These are phyloP conservation scores for Silvanus unidentatus DNA, from an alignment of 2,888 invertebrate genomes.

Conservation along the genomic window DNA sequence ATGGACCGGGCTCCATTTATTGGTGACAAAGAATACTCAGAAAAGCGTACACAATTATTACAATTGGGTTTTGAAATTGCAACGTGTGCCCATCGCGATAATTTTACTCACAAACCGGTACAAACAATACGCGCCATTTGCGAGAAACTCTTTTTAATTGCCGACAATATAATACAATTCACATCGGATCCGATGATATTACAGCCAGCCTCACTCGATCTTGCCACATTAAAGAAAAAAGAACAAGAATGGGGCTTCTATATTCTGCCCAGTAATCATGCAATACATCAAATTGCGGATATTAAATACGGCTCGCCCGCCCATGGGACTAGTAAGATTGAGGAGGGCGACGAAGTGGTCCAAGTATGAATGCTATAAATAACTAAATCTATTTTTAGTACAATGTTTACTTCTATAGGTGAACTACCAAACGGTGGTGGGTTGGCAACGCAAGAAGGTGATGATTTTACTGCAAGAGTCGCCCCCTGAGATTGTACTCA, in stretches of 20 bases:
- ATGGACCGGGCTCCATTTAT: constrained; percentile 70
- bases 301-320: constrained; percentile 90
- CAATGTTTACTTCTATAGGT: constrained; percentile 46
- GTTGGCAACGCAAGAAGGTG: constrained; percentile 77
- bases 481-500: constrained; percentile 73
- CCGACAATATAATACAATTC: constrained; percentile 82
- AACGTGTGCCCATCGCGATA: constrained; percentile 83
- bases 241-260: constrained; percentile 86
- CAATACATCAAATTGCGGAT: constrained; percentile 75
- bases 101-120: constrained; percentile 82
- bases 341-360: constrained; percentile 94
- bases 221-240: constrained; percentile 79
- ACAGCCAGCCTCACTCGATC: constrained; percentile 85
- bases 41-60: constrained; percentile 66
- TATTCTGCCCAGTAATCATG: constrained; percentile 79
- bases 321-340: constrained; percentile 85
- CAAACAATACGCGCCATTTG: constrained; percentile 69
- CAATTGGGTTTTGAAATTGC: constrained; percentile 80
- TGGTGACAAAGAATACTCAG: constrained; percentile 63
- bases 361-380: constrained; percentile 57
- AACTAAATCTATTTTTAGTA: constrained; percentile 7
- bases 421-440: constrained; percentile 68
- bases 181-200: constrained; percentile 84
- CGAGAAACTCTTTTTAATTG: constrained; percentile 67
- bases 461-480: constrained; percentile 68